Conservation (phyloP, 23 tunicate species). For the Corella eumyota region DNA sequence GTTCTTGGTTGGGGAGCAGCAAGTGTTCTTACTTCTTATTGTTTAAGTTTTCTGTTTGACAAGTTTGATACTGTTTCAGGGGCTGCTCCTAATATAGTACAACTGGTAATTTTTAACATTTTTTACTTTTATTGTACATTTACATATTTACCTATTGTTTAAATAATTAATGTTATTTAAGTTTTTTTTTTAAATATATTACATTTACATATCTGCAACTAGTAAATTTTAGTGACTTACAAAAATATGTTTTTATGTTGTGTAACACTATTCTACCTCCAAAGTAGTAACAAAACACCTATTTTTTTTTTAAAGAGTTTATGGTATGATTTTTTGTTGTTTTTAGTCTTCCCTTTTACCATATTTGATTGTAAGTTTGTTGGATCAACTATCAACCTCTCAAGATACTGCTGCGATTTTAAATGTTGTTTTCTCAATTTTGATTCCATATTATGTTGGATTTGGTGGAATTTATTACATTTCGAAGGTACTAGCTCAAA, state of each 20-base stretch:
- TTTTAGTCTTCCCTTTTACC: conserved; percentile 44
- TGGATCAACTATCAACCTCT: conserved; percentile 56
- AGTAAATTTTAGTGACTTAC: too few species aligned
- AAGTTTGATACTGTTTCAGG: conserved; percentile 56
- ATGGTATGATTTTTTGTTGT: too few species aligned
- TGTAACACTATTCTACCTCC: too few species aligned
- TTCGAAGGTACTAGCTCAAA: conserved; percentile 43
- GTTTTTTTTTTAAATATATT: background rate
- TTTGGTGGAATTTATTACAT: conserved; percentile 78
- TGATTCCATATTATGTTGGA: conserved; percentile 63
- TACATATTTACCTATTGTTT: background rate
- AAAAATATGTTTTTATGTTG: too few species aligned
- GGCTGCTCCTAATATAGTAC: conserved; percentile 34
- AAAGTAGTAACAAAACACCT: too few species aligned
- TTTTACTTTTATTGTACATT: background rate
- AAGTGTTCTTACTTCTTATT: conserved; percentile 52
- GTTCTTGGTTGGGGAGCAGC: conserved; percentile 72
- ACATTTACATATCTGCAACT: background rate
- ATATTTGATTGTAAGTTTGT: conserved; percentile 48
- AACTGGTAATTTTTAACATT: conserved; percentile 36
- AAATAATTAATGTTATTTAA: background rate
- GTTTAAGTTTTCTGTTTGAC: conserved; percentile 42
- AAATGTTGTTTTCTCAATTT: conserved; percentile 45
- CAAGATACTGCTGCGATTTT: conserved; percentile 21
- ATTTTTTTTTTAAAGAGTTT: too few species aligned